phyloP scores from a whole-genome alignment of 2,113 vertebrate species.

The Aptenodytes patagonicus region DNA sequence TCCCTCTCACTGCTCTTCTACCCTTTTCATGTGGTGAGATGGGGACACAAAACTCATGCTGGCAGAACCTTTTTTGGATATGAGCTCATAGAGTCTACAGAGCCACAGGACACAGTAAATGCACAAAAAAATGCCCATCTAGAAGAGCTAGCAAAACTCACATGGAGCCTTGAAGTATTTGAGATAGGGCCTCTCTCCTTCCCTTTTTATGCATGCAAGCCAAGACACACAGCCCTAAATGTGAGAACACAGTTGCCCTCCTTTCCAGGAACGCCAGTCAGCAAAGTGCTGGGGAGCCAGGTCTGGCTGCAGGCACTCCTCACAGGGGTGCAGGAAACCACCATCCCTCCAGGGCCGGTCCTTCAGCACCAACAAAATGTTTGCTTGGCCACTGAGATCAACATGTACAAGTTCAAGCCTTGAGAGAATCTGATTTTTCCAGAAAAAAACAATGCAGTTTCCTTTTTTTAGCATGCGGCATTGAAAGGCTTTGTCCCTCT shows the following conservation, averaged over 20 bases:
- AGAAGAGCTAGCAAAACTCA: neutral
- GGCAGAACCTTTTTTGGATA: neutral
- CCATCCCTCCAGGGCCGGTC: neutral
- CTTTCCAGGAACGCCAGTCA: neutral
- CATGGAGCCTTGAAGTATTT: neutral
- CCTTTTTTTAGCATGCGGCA: neutral
- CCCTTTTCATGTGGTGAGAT: neutral
- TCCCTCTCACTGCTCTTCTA: neutral
- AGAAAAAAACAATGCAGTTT: neutral
- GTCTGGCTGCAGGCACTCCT: neutral
- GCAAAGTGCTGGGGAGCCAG: neutral
- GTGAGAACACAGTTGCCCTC: neutral
- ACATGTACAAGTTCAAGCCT: neutral
- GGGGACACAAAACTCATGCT: neutral
- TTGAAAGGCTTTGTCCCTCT: neutral
- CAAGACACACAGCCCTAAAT: neutral
- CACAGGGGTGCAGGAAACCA: neutral
- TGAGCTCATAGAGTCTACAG: neutral
- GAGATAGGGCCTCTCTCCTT: neutral
- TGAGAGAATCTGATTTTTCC: neutral
- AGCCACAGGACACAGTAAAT: neutral
- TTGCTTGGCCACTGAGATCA: neutral
- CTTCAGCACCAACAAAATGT: neutral
- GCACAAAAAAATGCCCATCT: neutral
- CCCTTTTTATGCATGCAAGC: neutral